Evolutionary conservation across 2,888 invertebrate species (phyloP), one percentile per base, ranked within the genome.

Genomic region (Melanostoma mellinum): DNA sequence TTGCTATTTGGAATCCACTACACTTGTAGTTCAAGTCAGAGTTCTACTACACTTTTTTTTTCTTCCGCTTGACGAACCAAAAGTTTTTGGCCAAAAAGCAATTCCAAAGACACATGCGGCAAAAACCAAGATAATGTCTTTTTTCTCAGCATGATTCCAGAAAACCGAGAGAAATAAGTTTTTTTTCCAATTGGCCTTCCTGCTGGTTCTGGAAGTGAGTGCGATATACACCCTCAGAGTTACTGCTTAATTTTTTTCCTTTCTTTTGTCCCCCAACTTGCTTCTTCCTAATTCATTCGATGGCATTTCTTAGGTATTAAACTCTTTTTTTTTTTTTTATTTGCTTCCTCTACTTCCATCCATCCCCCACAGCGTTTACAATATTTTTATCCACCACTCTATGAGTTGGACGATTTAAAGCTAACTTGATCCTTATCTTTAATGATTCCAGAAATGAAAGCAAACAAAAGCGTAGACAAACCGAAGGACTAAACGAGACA

Each of bases 371-470:
- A 50, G 50, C 63, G 52, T 69, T 76, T 76, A 68, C 48, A 63
- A 38, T 33, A n/a, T 30, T 10, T 73, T 42, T 36, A 32, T 4
- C 4, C 30, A 35, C 35, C 30, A 46, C 55, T 78, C 53, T 61
- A 67, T 67, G 79, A 68, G 56, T 65, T 56, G 61, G 65, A 68
- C 81, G 76, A 88, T 88, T 88, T 88, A 88, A 88, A 88, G 88
- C 88, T 88, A 87, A 87, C 88, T 88, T 88, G 89, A 89, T 89
- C 88, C 88, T 88, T 90, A 89, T 89, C 89, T 89, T 88, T 89
- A 89, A 90, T 89, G 89, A 90, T 90, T 88, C 87, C 87, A 87
- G 68, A 75, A 74, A 79, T 71, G 67, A 69, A 75, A 71, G 71
- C 84, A 84, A 84, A 84, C 78, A 78, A 78, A 69, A 71, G 67